Conservation (phyloP, 2,888 invertebrate genomes). For the Anagyrus pseudococci region DNA sequence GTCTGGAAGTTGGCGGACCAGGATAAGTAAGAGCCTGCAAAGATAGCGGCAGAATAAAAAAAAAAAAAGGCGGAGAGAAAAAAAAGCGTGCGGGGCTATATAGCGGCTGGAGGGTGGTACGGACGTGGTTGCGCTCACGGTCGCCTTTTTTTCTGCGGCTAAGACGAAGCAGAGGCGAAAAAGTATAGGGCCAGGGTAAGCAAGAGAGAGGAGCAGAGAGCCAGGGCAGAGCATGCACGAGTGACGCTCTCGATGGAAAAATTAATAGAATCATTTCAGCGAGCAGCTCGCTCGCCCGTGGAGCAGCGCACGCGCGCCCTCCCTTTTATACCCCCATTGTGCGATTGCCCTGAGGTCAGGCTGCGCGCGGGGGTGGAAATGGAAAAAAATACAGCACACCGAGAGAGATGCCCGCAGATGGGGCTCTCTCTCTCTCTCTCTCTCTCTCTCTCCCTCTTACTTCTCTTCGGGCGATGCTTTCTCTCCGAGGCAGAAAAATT, state of each 20-base stretch:
- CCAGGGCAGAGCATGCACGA: conserved; percentile 61
- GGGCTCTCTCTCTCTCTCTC: too few relatives aligned
- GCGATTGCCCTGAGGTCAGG: conserved; percentile 32
- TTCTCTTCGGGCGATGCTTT: conserved; percentile 1
- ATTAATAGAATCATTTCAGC: conserved; percentile 61
- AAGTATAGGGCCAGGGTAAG: too few relatives aligned
- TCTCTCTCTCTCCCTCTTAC: background rate
- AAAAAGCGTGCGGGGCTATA: conserved; percentile 51
- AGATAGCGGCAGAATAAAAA: too few relatives aligned
- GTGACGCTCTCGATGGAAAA: conserved; percentile 59
- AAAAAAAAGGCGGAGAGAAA: conserved; percentile 7
- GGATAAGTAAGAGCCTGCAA: too few relatives aligned
- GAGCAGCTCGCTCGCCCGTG: conserved; percentile 20
- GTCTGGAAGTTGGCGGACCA: too few relatives aligned
- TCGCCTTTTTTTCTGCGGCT: too few relatives aligned
- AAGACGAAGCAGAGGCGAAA: too few relatives aligned
- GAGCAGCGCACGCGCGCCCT: conserved; percentile 1
- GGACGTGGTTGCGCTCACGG: too few relatives aligned
- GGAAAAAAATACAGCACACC: conserved; percentile 28
- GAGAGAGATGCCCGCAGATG: background rate
- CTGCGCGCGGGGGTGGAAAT: conserved; percentile 20
- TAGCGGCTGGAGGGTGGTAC: too few relatives aligned
- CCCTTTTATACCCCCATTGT: conserved; percentile 37
- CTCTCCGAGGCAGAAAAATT: conserved; percentile 30
- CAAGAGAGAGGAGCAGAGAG: too few relatives aligned